These are phyloP conservation scores for Spea hammondii DNA, from an alignment of 2,797 vertebrate genomes.

Conservation along the genomic window DNA sequence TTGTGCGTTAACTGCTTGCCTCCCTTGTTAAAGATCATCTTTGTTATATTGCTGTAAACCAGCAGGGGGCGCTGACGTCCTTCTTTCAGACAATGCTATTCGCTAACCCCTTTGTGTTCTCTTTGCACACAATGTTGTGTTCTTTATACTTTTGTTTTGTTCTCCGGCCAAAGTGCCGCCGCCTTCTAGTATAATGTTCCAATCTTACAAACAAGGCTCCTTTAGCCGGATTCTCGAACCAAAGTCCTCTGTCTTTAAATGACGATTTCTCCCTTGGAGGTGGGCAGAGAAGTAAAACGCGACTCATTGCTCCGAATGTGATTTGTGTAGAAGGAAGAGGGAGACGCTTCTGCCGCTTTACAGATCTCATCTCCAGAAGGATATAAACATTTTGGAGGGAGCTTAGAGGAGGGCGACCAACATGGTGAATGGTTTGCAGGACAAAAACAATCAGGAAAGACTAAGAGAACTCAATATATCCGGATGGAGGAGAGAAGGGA, in stretches of 20 bases:
- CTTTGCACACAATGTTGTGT: neutral
- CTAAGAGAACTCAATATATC: too few relatives aligned
- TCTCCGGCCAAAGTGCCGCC: neutral
- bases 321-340: too few relatives aligned
- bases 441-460: too few relatives aligned
- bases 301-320: neutral
- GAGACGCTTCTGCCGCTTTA: too few relatives aligned
- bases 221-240: neutral
- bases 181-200: neutral
- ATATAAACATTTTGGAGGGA: too few relatives aligned
- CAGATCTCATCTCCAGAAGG: too few relatives aligned
- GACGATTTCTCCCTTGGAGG: neutral
- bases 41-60: neutral
- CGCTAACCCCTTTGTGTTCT: neutral
- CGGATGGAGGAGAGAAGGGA: too few relatives aligned
- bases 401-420: too few relatives aligned
- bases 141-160: neutral
- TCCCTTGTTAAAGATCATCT: too few relatives aligned
- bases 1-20: too few relatives aligned
- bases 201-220: neutral
- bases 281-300: neutral
- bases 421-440: too few relatives aligned
- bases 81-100: neutral
- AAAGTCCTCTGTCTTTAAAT: neutral
- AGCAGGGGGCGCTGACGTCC: neutral